Base-by-base conservation (phyloP, 2,888 invertebrate species). In the Epistrophe eligans region DNA sequence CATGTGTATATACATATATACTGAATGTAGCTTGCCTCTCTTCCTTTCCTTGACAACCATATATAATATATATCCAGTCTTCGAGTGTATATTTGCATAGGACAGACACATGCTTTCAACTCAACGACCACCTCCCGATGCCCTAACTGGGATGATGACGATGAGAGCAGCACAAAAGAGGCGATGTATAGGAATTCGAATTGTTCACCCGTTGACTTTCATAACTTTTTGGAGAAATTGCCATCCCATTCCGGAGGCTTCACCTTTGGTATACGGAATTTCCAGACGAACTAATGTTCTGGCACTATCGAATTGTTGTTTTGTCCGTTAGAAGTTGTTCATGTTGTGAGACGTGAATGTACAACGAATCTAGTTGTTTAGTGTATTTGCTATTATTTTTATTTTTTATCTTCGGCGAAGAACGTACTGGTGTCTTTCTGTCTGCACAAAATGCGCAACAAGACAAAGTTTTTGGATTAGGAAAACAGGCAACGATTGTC, bases 391-490 rank as follows among this genome's bases (percentile, higher is more conserved):
- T 38, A 32, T 40, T 38, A 32, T 4, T 66, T 43, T 77, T 32
- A 0, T 35, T 40, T 28, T 62, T 45, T 17, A 19, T 6, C 28
- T 35, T 66, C 6, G 10, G n/a, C 32, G 43, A n/a, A 32, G 28
- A 1, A 28, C 24, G 48, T 48, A 28, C 5, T 11, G 57, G 43
- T 19, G 43, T 79, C 19, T 40, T 45, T 19, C 17, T 48, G 48
- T 80, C 77, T 84, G 60, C 28, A 71, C 35, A 74, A 74, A 72
- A 79, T 82, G 87, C 60, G 79, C 76, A 79, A 82, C 79, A 79
- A 76, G 87, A 79, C 87, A 83, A 87, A 87, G 87, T 87, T 87
- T 87, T 82, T 70, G 76, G 70, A 79, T 87, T 82, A 66, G 62
- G 32, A 82, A 66, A 60, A 74, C 70, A 77, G 48, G 43, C 73